Percentiles rank a stretch among this genome's conserved stretches.
phyloP scores from a whole-genome alignment of 2,888 invertebrate genomes.

The Lamproptera curius region DNA sequence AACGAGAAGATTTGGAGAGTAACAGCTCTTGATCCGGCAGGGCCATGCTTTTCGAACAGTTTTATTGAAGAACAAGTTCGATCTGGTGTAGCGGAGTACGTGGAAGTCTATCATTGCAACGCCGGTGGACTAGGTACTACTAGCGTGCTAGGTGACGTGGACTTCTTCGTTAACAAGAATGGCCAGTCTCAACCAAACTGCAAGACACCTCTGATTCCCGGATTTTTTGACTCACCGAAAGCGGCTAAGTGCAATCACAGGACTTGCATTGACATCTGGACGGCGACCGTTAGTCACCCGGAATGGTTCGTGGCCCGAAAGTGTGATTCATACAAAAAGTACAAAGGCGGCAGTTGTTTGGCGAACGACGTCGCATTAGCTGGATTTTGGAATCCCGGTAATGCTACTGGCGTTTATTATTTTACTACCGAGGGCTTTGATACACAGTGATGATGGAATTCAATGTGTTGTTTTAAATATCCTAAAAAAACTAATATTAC shows the following conservation, averaged over 20 bases:
- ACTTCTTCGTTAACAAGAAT: slow-evolving; percentile 79
- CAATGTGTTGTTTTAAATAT: too few relatives aligned
- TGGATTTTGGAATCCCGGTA: slow-evolving; percentile 63
- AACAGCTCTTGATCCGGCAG: slow-evolving; percentile 66
- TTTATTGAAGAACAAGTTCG: slow-evolving; percentile 64
- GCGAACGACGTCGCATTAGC: slow-evolving; percentile 47
- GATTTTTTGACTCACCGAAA: slow-evolving; percentile 53
- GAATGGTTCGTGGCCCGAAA: slow-evolving; percentile 51
- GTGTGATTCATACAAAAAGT: slow-evolving; percentile 54
- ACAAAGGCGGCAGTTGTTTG: slow-evolving; percentile 46
- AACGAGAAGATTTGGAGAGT: slow-evolving; percentile 50
- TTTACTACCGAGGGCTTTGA: slow-evolving; percentile 54
- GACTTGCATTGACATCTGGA: slow-evolving; percentile 55
- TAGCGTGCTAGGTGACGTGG: slow-evolving; percentile 72
- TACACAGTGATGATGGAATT: slow-evolving; percentile 21
- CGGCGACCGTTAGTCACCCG: slow-evolving; percentile 50
- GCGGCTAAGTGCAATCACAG: slow-evolving; percentile 64
- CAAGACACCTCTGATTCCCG: slow-evolving; percentile 52
- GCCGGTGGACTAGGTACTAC: slow-evolving; percentile 72
- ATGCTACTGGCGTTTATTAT: slow-evolving; percentile 57
- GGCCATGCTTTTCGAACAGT: slow-evolving; percentile 63
- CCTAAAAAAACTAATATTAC: too few relatives aligned
- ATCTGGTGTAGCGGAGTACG: slow-evolving; percentile 76
- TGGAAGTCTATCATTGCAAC: slow-evolving; percentile 80
- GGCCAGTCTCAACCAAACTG: slow-evolving; percentile 78